Conservation (phyloP, 2,888 invertebrate species). For the Asteroscopus sphinx region DNA sequence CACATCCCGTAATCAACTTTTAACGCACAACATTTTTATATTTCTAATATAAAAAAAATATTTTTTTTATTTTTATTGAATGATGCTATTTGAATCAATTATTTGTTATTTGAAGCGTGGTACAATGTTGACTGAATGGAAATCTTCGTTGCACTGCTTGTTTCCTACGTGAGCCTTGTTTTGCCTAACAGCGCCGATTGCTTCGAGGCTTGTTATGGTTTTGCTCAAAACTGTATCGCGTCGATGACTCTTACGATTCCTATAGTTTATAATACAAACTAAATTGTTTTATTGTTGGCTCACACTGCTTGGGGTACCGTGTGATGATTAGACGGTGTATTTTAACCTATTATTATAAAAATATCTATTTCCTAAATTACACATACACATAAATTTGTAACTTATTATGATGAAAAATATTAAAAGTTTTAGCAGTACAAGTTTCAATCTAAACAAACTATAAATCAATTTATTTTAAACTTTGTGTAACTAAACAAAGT, state of each 20-base stretch:
- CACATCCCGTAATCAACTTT: slow-evolving; percentile 76
- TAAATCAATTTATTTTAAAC: no score
- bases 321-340: not conserved
- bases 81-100: slow-evolving; percentile 18
- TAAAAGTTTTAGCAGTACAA: not conserved
- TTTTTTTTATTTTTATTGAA: slow-evolving; percentile 9
- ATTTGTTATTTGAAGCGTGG: slow-evolving; percentile 27
- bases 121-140: slow-evolving; percentile 60
- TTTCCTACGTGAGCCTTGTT: slow-evolving; percentile 69
- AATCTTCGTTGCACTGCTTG: slow-evolving; percentile 67
- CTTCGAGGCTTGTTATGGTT: slow-evolving; percentile 74
- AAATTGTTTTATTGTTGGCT: slow-evolving; percentile 65
- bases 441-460: not conserved
- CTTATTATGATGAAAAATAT: not conserved
- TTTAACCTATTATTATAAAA: not conserved
- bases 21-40: slow-evolving; percentile 61
- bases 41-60: slow-evolving; percentile 18
- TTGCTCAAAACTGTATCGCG: slow-evolving; percentile 61
- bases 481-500: no score
- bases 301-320: slow-evolving; percentile 51
- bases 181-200: slow-evolving; percentile 63
- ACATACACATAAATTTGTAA: not conserved
- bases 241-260: slow-evolving; percentile 64
- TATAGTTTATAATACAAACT: slow-evolving; percentile 54
- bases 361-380: not conserved